These are phyloP conservation scores for Chaetodon trifascialis DNA, from an alignment of 2,113 vertebrate species.

Conservation along the genomic window DNA sequence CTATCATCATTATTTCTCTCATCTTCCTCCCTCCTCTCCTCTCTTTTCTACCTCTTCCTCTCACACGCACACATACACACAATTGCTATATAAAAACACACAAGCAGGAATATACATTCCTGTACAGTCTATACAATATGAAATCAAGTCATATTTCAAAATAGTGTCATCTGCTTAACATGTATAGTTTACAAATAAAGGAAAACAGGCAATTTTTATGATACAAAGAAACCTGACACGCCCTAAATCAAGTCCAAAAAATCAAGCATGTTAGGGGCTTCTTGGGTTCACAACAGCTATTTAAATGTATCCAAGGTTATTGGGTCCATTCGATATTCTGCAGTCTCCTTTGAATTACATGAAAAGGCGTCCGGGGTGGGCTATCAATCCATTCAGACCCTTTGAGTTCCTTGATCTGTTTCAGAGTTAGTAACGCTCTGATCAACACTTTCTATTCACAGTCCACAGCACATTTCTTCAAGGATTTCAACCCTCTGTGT, in stretches of 20 bases:
- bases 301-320: constrained; percentile 72
- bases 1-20: constrained; percentile 58
- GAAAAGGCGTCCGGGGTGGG: constrained; percentile 73
- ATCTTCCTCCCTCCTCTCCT: constrained; percentile 20
- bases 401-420: constrained; percentile 72
- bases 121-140: constrained; percentile 83
- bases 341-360: constrained; percentile 70
- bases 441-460: constrained; percentile 63
- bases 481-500: constrained; percentile 51
- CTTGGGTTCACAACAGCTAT: constrained; percentile 75
- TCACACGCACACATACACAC: constrained; percentile 69
- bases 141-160: constrained; percentile 85
- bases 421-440: constrained; percentile 64
- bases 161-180: constrained; percentile 84
- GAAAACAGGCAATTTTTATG: constrained; percentile 82
- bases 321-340: constrained; percentile 62
- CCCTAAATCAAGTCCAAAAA: constrained; percentile 79
- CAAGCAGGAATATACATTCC: constrained; percentile 79
- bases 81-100: constrained; percentile 82
- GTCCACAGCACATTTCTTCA: constrained; percentile 64
- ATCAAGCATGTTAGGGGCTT: constrained; percentile 78
- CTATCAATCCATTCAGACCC: constrained; percentile 66
- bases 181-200: constrained; percentile 83
- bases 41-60: constrained; percentile 14
- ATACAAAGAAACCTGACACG: constrained; percentile 82